Evolutionary conservation across 2,888 invertebrate genomes (phyloP).

Genomic region (Choristoneura rosaceana): DNA sequence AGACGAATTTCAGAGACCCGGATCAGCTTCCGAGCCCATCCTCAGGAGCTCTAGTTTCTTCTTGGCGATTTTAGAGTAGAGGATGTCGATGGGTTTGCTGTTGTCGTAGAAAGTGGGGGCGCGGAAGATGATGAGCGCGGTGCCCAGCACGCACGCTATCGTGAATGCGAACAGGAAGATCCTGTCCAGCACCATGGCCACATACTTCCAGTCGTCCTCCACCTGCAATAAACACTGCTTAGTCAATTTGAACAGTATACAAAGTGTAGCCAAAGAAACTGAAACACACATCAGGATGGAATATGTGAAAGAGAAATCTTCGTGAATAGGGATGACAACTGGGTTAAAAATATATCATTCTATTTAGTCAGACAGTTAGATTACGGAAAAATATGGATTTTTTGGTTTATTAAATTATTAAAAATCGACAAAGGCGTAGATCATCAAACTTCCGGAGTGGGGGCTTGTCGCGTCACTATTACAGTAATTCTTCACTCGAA

Average conservation of each 20-base stretch:
- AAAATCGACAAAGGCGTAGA: too few relatives aligned
- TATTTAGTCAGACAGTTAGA: too few relatives aligned
- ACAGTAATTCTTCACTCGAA: too few relatives aligned
- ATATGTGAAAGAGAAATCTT: too few relatives aligned
- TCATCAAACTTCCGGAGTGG: too few relatives aligned
- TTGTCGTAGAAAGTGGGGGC: slow-evolving; percentile 97
- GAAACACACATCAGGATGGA: too few relatives aligned
- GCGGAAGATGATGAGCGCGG: slow-evolving; percentile 94
- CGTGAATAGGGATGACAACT: too few relatives aligned
- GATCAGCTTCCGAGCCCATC: slow-evolving; percentile 92
- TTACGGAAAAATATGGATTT: too few relatives aligned
- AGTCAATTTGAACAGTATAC: not conserved
- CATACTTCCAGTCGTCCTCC: slow-evolving; percentile 99
- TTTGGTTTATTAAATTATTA: too few relatives aligned
- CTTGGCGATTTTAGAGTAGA: slow-evolving; percentile 96
- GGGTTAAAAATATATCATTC: too few relatives aligned
- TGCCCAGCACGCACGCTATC: slow-evolving; percentile 96
- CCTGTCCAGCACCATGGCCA: slow-evolving; percentile 97
- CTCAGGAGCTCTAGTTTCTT: slow-evolving; percentile 94
- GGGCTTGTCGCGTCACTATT: too few relatives aligned
- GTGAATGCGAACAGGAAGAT: slow-evolving; percentile 98
- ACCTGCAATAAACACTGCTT: slow-evolving; percentile 85
- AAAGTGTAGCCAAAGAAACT: too few relatives aligned
- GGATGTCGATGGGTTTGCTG: slow-evolving; percentile 94
- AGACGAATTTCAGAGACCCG: slow-evolving; percentile 89